Conservation (phyloP, 2,113 vertebrate genomes). For the Elaphurus davidianus region DNA sequence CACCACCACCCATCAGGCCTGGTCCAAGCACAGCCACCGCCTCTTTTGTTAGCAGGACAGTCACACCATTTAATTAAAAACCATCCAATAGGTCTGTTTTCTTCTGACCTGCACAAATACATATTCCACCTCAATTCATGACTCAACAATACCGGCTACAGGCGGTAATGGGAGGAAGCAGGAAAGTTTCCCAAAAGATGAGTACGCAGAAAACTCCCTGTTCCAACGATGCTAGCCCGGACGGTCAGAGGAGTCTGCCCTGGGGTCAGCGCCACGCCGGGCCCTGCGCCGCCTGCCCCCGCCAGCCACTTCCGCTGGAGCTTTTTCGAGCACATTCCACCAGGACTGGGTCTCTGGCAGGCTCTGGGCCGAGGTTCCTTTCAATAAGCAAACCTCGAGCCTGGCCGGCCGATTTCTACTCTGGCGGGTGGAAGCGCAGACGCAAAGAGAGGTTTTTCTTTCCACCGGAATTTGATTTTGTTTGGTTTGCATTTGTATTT, state of each 20-base stretch:
- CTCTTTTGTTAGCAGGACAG: slow-evolving; percentile 54
- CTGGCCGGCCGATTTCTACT: not conserved
- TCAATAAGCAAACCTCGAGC: not conserved
- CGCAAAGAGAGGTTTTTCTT: not conserved
- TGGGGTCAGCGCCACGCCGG: not conserved
- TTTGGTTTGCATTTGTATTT: not conserved
- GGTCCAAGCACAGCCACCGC: not conserved
- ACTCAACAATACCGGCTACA: not conserved
- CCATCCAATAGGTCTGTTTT: slow-evolving; percentile 27
- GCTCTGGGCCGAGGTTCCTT: not conserved
- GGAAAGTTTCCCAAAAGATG: not conserved
- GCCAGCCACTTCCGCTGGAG: too few relatives aligned
- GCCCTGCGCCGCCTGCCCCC: not conserved
- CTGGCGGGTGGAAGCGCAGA: not conserved
- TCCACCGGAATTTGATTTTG: not conserved
- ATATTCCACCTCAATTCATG: not conserved
- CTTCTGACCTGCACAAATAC: slow-evolving; percentile 27
- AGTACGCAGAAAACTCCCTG: not conserved
- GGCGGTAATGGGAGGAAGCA: not conserved
- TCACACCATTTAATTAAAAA: slow-evolving; percentile 66
- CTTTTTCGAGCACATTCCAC: not conserved
- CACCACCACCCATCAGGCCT: not conserved
- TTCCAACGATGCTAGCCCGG: not conserved
- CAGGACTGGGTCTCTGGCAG: not conserved
- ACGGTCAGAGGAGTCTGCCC: accelerated